Evolutionary conservation across 2,113 vertebrate species (phyloP).

Genomic region (Siniperca knerii): DNA sequence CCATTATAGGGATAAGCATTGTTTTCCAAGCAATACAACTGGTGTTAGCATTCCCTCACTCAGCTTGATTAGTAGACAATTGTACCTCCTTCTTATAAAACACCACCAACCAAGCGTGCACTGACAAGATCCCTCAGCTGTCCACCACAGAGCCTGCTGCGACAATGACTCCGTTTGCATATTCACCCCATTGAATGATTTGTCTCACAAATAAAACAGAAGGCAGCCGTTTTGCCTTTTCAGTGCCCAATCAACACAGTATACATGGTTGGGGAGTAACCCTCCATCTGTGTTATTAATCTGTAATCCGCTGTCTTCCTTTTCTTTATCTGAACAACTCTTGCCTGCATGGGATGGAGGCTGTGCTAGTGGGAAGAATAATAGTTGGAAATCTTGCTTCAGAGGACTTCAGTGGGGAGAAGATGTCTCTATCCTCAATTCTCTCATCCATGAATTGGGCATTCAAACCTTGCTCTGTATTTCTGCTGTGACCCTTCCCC

Average conservation of each 20-base stretch:
- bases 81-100: constrained; percentile 22
- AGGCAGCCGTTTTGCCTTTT: constrained; percentile 29
- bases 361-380: constrained; percentile 35
- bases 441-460: constrained; percentile 55
- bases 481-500: constrained; percentile 40
- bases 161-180: constrained; percentile 37
- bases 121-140: constrained; percentile 35
- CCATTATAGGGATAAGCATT: constrained; percentile 10
- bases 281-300: constrained; percentile 42
- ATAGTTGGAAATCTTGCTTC: constrained; percentile 57
- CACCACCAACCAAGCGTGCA: constrained; percentile 17
- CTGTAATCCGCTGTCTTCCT: constrained; percentile 5
- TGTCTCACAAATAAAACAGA: constrained; percentile 46
- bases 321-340: constrained; percentile 29
- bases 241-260: constrained; percentile 7
- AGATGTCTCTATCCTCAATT: constrained; percentile 51
- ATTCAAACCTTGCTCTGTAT: constrained; percentile 52
- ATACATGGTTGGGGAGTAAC: constrained; percentile 18
- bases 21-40: not conserved
- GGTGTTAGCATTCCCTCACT: constrained; percentile 13
- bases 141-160: constrained; percentile 6
- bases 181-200: constrained; percentile 32
- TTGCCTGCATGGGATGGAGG: constrained; percentile 20
- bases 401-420: constrained; percentile 38
- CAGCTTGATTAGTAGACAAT: constrained; percentile 27